Base-by-base conservation (phyloP, 2,888 invertebrate genomes). In the Plebejus anna region DNA sequence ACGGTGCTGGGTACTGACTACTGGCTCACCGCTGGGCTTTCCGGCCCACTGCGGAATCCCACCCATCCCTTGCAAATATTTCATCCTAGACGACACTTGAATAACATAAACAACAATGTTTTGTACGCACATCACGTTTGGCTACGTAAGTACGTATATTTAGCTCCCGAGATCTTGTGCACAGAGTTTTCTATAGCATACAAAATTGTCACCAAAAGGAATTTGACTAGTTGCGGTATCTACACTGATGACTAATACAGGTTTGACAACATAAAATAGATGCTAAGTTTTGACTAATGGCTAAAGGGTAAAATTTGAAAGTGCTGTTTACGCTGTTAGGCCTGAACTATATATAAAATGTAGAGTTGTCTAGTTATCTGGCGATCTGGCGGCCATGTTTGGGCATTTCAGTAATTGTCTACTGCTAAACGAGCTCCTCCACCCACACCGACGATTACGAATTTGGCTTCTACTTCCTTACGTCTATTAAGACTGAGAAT, bases 361-460 rank as follows among this genome's bases (percentile, higher is more conserved):
- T 59, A 32, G 5, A 66, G 1, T 66, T 28, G 28, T 9, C 9
- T 66, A 66, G 28, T 66, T 66, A 66, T 66, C 66, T 36, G 66
- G 7, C 32, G 1, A 66, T 66, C 66, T 66, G 66, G 32, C 4
- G 13, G 66, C 32, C 66, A 9, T 66, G 32, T 66, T 66, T 66
- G 32, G 66, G 66, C 32, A 66, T 66, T 66, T 66, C 32, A 66
- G 66, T 66, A 66, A 66, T 66, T 66, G 66, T 36, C 66, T 32
- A 16, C 66, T 5, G 28, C 32, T 32, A 66, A 66, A 66, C 28
- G 61, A 66, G 61, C 32, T 55, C 16, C 13, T 32, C 13, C 32
- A 66, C 66, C 66, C 66, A 66, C 32, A 32, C 66, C 32, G 32
- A 47, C 47, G 47, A 47, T 32, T 66, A 36, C 66, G 13, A 32